Conservation (phyloP, 92 coral and sea anemone genomes). For the Siderastrea siderea region DNA sequence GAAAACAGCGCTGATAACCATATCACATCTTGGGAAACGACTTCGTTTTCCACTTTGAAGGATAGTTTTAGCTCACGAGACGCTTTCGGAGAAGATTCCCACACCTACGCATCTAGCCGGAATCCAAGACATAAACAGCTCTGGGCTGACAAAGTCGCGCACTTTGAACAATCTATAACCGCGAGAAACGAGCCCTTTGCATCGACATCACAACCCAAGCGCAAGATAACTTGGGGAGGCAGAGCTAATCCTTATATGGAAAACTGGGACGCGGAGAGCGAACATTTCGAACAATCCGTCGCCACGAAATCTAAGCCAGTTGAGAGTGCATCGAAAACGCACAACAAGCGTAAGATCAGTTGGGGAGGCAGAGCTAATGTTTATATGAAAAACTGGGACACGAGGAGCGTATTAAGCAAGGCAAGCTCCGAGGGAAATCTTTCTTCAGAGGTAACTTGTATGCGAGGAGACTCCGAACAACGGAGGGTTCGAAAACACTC, state of each 20-base stretch:
- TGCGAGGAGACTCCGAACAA: neutral
- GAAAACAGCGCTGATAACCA: conserved; percentile 7
- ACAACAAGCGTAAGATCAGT: conserved; percentile 12
- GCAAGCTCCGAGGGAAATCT: conserved; percentile 31
- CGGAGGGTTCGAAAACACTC: conserved; percentile 24
- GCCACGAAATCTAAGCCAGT: conserved; percentile 1
- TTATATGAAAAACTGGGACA: conserved; percentile 24
- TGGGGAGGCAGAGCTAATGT: conserved; percentile 11
- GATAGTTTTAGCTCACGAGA: conserved; percentile 3
- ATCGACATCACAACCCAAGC: neutral
- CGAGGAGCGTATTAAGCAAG: conserved; percentile 12
- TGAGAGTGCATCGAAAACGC: neutral
- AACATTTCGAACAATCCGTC: neutral
- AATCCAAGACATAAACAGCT: neutral
- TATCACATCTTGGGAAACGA: conserved; percentile 11
- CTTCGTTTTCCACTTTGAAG: conserved; percentile 8
- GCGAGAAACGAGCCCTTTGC: neutral
- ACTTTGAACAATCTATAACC: conserved; percentile 6
- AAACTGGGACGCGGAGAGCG: neutral
- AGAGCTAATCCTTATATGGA: neutral
- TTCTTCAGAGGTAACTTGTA: neutral
- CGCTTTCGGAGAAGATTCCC: neutral
- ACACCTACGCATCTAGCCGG: neutral
- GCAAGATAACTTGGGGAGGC: conserved; percentile 7
- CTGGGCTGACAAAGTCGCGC: conserved; percentile 22